phyloP scores from a whole-genome alignment of 2,113 vertebrate species.

The Melanocharis versteri region DNA sequence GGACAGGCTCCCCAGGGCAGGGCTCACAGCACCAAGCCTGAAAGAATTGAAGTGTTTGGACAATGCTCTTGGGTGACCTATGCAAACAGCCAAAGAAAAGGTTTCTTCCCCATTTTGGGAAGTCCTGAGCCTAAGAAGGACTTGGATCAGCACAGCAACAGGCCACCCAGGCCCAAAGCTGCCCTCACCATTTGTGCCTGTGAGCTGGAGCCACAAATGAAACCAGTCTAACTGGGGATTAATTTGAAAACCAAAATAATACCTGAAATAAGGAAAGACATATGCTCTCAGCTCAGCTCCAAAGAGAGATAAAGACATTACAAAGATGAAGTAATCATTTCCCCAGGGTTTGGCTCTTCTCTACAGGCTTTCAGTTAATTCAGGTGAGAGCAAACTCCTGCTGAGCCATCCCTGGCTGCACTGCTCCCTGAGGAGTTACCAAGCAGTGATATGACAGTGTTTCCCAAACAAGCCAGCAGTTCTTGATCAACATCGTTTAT shows the following conservation, averaged over 20 bases:
- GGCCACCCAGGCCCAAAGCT: not conserved
- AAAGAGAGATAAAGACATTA: not conserved
- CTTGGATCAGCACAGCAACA: not conserved
- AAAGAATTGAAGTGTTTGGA: not conserved
- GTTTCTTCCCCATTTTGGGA: rapidly evolving
- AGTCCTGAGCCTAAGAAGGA: not conserved
- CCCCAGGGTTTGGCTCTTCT: not conserved
- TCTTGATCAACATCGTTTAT: not conserved
- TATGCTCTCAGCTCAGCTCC: not conserved
- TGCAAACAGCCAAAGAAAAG: not conserved
- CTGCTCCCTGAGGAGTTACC: not conserved
- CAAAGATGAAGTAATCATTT: not conserved
- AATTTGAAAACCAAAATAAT: not conserved
- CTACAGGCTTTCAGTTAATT: not conserved
- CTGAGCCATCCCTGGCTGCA: not conserved
- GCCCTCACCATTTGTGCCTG: not conserved
- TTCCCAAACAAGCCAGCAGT: not conserved
- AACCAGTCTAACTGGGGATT: not conserved
- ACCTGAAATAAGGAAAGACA: not conserved
- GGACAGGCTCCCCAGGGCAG: not conserved
- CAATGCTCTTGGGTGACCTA: not conserved
- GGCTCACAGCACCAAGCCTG: not conserved
- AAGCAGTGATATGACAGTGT: not conserved
- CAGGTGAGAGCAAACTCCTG: not conserved
- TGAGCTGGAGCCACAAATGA: not conserved